A percentile compares a stretch with the other conserved stretches of the same genome.
Conservation (phyloP, 2,888 invertebrate species). For the Drosophila rubida region DNA sequence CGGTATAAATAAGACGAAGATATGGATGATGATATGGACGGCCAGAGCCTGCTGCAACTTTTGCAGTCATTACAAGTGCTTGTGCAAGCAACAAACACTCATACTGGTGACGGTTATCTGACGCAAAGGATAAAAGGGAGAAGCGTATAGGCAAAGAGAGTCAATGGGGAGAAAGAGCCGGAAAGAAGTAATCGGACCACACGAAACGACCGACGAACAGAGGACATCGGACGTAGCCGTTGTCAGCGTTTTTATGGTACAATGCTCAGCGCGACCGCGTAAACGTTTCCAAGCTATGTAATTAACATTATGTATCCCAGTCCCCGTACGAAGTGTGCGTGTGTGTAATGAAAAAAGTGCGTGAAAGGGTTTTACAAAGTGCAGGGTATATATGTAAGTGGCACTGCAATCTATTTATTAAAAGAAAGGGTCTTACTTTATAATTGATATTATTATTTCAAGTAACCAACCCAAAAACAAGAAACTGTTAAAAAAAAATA, state of each 20-base stretch:
- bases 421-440: conserved; percentile 50
- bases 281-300: conserved; percentile 54
- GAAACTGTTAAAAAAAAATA: no score
- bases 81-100: not conserved
- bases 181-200: conserved; percentile 55
- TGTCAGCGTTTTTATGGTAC: conserved; percentile 53
- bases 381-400: conserved; percentile 19
- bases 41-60: conserved; percentile 26
- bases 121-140: not conserved
- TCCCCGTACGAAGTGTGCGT: conserved; percentile 1
- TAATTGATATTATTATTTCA: conserved; percentile 67
- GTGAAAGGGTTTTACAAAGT: conserved; percentile 59
- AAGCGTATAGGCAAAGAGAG: not conserved
- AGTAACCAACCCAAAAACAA: conserved; percentile 44
- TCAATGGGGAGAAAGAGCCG: no score
- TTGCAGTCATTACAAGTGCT: conserved; percentile 14
- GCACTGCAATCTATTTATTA: conserved; percentile 36
- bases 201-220: conserved; percentile 3
- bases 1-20: not conserved
- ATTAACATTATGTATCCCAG: conserved; percentile 49
- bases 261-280: conserved; percentile 50
- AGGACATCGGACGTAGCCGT: conserved; percentile 35
- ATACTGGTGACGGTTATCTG: conserved; percentile 25
- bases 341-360: conserved; percentile 56
- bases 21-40: not conserved